These are phyloP conservation scores for Glossophaga mutica DNA, from an alignment of 2,797 vertebrate genomes.

Conservation along the genomic window DNA sequence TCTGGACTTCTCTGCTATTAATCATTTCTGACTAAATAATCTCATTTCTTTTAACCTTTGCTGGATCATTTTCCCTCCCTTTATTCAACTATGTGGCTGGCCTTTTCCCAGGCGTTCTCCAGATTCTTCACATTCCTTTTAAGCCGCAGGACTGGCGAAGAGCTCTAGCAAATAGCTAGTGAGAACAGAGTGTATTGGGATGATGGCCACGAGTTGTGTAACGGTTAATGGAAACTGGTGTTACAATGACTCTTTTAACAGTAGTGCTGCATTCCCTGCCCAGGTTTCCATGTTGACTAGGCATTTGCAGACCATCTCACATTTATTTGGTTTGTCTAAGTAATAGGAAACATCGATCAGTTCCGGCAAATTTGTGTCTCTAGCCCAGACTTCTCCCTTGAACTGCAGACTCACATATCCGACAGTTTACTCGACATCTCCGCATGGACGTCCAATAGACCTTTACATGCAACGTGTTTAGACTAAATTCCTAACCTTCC, in stretches of 20 bases:
- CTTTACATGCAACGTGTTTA: not conserved
- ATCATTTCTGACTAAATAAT: not conserved
- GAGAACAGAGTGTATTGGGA: not conserved
- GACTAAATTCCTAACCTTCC: not conserved
- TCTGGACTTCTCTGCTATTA: not conserved
- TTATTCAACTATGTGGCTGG: not conserved
- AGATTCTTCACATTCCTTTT: constrained; percentile 54
- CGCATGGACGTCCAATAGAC: not conserved
- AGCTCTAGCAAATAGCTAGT: not conserved
- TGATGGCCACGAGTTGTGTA: not conserved
- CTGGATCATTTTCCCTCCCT: constrained; percentile 17
- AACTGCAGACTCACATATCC: not conserved
- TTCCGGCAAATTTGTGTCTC: not conserved
- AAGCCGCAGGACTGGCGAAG: constrained; percentile 8
- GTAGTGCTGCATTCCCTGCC: not conserved
- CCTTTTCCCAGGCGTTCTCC: constrained; percentile 45
- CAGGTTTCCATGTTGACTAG: not conserved
- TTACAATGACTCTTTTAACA: not conserved
- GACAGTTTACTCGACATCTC: not conserved
- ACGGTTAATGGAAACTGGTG: not conserved
- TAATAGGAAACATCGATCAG: not conserved
- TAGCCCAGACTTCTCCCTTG: not conserved
- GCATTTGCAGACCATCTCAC: not conserved
- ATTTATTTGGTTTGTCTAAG: not conserved
- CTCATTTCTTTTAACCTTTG: not conserved